Percentiles rank a stretch among this genome's conserved stretches.
Conservation (phyloP, 2,888 invertebrate species). For the Epistrophella euchroma region DNA sequence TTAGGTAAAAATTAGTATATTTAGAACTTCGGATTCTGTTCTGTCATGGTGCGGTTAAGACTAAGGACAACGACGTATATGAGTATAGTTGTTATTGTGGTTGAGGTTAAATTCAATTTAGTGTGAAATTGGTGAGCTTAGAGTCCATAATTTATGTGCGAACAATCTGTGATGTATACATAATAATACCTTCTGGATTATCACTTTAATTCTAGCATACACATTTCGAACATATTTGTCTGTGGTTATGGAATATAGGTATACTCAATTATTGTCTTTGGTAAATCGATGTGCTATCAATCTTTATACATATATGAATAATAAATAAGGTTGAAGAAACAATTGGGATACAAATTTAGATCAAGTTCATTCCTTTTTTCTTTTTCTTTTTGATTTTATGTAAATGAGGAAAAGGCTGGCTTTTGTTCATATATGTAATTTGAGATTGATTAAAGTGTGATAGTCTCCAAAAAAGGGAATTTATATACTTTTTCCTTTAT, state of each 20-base stretch:
- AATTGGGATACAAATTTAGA: neutral
- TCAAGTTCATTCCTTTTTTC: neutral
- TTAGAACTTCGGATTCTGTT: constrained; percentile 11
- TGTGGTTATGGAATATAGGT: constrained; percentile 29
- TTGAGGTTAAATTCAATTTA: constrained; percentile 35
- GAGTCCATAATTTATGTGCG: constrained; percentile 26
- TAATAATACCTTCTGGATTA: constrained; percentile 44
- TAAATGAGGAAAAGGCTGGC: no score
- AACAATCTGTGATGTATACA: constrained; percentile 7
- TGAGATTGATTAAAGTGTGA: no score
- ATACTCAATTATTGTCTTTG: constrained; percentile 1
- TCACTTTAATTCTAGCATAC: constrained; percentile 21
- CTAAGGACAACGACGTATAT: neutral
- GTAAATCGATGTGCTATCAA: constrained; percentile 10
- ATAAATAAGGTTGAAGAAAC: neutral
- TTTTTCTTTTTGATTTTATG: neutral
- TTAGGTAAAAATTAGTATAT: neutral
- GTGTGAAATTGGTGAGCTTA: constrained; percentile 43
- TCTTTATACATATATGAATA: no score
- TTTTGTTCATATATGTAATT: no score
- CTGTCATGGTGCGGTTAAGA: constrained; percentile 19
- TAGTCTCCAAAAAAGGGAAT: no score
- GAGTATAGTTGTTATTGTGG: constrained; percentile 13
- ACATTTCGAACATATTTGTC: constrained; percentile 33
- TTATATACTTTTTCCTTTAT: no score